Base-by-base conservation (phyloP, 2,888 invertebrate species). In the Rhorus exstirpatorius region DNA sequence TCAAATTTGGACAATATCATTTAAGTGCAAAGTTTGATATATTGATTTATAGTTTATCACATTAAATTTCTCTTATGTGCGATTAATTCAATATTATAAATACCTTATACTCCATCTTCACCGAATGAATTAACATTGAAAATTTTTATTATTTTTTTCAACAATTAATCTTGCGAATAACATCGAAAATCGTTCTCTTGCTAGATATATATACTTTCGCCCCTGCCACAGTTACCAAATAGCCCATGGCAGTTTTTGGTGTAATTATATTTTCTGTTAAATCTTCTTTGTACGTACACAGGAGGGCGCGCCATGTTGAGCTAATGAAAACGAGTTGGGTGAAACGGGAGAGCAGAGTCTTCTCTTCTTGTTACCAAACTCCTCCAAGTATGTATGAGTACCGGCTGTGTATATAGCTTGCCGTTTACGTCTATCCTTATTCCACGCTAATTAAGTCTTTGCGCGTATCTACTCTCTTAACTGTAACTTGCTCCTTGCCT, bases 331-430 rank as follows among this genome's bases (percentile, higher is more conserved):
- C 68, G 78, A 71, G 78, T 68, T 35, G 74, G 46, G 19, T 38
- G 49, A 75, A 65, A 41, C 65, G 41, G 63, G n/a, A 65, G 44
- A 44, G 55, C 53, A 8, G 41, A 68, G 78, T 81, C 68, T 68
- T 78, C 78, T 53, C 61, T 78, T 81, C 78, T 81, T 78, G 81
- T 81, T 78, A 78, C 74, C 74, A 68, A 81, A 78, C 78, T 81
- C 68, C 65, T 49, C n/a, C 46, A 26, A 74, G 81, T 51, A 58
- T 68, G 38, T 63, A 38, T 72, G 67, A 72, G 77, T 71, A 38
- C 14, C 1, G 24, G 7, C 2, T 8, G 21, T 26, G 7, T 38
- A 35, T 46, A 44, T 49, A 71, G 38, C 78, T 72, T 24, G 68
- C 81, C 63, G 61, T 81, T 71, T 74, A 68, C 81, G 72, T 81